Evolutionary conservation across 2,888 invertebrate genomes (phyloP).

Genomic region (Sesia apiformis): DNA sequence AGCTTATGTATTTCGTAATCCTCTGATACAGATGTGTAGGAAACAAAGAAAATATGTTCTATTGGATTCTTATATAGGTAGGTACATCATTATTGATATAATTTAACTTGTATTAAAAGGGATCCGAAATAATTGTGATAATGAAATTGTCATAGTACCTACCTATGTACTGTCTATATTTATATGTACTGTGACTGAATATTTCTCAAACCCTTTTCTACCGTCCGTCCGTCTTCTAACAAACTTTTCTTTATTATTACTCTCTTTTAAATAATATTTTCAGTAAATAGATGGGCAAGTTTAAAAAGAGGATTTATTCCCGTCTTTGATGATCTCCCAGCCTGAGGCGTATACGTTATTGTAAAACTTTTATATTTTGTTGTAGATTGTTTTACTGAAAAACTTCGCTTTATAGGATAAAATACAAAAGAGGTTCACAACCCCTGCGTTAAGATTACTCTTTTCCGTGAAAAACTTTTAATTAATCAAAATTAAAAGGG

Average conservation of each 20-base stretch:
- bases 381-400: constrained; percentile 69
- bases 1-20: not conserved
- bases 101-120: too few relatives aligned
- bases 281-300: constrained; percentile 39
- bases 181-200: not conserved
- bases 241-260: constrained; percentile 24
- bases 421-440: constrained; percentile 68
- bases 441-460: constrained; percentile 61
- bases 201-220: not conserved
- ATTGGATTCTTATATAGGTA: too few relatives aligned
- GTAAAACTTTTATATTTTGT: constrained; percentile 70
- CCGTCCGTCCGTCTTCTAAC: not conserved
- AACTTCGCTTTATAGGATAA: constrained; percentile 62
- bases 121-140: not conserved
- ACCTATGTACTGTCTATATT: not conserved
- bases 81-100: too few relatives aligned
- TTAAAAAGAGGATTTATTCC: constrained; percentile 46
- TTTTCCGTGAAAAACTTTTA: constrained; percentile 63
- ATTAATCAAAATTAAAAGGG: constrained; percentile 64
- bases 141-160: not conserved
- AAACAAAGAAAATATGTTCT: too few relatives aligned
- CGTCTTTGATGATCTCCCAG: constrained; percentile 51
- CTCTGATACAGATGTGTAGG: not conserved
- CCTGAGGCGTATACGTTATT: constrained; percentile 67
- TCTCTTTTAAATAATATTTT: constrained; percentile 31